phyloP scores from a whole-genome alignment of 2,888 invertebrate genomes.

The Baronia brevicornis region DNA sequence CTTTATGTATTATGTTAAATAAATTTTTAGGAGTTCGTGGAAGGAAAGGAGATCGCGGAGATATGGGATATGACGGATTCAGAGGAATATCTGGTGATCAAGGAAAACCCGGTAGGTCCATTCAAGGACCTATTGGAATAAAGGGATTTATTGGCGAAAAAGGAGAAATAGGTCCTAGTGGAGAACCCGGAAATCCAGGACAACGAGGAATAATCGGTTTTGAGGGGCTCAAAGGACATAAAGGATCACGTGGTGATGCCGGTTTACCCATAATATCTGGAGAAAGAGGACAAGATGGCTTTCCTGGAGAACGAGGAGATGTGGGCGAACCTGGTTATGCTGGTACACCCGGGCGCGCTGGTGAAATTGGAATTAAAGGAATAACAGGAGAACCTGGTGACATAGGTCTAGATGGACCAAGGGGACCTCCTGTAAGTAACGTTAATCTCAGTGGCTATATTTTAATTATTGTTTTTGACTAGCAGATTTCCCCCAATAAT shows the following conservation, averaged over 20 bases:
- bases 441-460: too few relatives aligned
- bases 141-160: slow-evolving; percentile 81
- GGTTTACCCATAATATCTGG: slow-evolving; percentile 64
- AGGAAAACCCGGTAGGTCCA: slow-evolving; percentile 53
- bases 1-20: too few relatives aligned
- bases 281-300: slow-evolving; percentile 53
- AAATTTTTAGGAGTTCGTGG: slow-evolving; percentile 28
- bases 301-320: slow-evolving; percentile 65
- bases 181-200: slow-evolving; percentile 71
- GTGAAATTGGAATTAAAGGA: slow-evolving; percentile 59
- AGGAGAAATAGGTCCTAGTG: slow-evolving; percentile 79
- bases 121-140: slow-evolving; percentile 62
- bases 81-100: slow-evolving; percentile 46
- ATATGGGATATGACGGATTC: slow-evolving; percentile 47
- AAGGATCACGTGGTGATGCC: slow-evolving; percentile 64
- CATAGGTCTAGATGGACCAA: slow-evolving; percentile 72
- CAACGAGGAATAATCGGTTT: slow-evolving; percentile 77
- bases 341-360: slow-evolving; percentile 72
- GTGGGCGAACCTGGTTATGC: slow-evolving; percentile 74
- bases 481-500: background rate
- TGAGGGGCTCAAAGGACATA: slow-evolving; percentile 75
- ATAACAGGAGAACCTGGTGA: slow-evolving; percentile 69
- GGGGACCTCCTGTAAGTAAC: slow-evolving; percentile 70
- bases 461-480: background rate
- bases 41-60: slow-evolving; percentile 49